Evolutionary conservation across 23 tunicate species (phyloP), one percentile per base, ranked within the genome.

Genomic region (Clavelina lepadiformis): DNA sequence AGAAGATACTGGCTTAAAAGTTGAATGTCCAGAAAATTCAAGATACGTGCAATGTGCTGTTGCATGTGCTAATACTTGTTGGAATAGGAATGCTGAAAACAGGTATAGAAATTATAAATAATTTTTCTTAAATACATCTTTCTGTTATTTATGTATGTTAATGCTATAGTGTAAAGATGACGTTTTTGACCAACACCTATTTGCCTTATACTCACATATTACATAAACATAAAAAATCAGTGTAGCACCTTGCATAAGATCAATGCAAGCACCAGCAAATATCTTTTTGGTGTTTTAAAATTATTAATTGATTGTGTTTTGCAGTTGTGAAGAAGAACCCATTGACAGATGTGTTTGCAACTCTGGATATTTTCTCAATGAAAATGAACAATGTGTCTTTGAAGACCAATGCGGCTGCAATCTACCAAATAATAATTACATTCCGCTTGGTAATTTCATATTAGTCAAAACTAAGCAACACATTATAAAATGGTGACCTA

Each of bases 301-400:
- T n/a, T n/a, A n/a, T n/a, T n/a, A n/a, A n/a, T n/a, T n/a, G n/a
- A 30, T 1, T 72, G 15, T 72, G 4, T 35, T 7, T 3, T 46
- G 2, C 73, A 76, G 82, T 3, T 76, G 82, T 76, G 82, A 76
- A n/a, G 3, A 34, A 20, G 73, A 73, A 0, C 19, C 35, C 35
- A 35, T 32, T 8, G 64, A 54, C 33, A 50, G 62, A 50, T 76
- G 82, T 76, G 82, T 65, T 33, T 76, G 82, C 51, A 21, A 51
- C 24, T 47, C 65, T 8, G 82, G 73, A 3, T 76, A 46, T 33
- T 27, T 76, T 11, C 30, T 76, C 33, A 36, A 76, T 35, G 64
- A 68, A 25, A 15, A 64, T 18, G 73, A 44, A 15, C 29, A 35
- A 33, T 76, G 82, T 53, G 37, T 76, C 15, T 38, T 15, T 20